Percentiles rank a stretch among this genome's conserved stretches.
phyloP scores from a whole-genome alignment of 2,888 invertebrate species.

The Drosophila differens region DNA sequence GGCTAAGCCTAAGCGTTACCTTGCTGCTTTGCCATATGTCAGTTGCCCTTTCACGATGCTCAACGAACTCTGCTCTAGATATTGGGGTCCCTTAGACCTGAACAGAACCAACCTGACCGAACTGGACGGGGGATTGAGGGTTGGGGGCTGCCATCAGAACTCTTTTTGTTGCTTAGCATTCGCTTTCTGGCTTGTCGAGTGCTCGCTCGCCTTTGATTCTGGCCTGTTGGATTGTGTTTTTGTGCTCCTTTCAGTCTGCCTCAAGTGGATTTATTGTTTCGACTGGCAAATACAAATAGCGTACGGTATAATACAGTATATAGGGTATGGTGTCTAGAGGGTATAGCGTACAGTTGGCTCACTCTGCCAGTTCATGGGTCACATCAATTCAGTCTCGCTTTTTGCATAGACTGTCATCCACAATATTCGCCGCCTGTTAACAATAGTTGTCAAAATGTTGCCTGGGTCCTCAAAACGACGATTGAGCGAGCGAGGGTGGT shows the following conservation, averaged over 20 bases:
- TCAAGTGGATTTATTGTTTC: slow-evolving; percentile 79
- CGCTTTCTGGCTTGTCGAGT: slow-evolving; percentile 43
- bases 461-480: not conserved
- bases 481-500: not conserved
- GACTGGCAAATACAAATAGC: slow-evolving; percentile 76
- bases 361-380: slow-evolving; percentile 26
- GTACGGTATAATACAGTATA: not conserved
- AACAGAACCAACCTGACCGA: slow-evolving; percentile 2
- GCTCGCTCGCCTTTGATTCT: slow-evolving; percentile 43
- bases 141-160: slow-evolving; percentile 22
- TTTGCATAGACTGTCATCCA: slow-evolving; percentile 63
- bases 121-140: not conserved
- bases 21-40: slow-evolving; percentile 36
- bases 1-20: slow-evolving; percentile 17
- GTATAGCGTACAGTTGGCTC: slow-evolving; percentile 4
- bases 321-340: not conserved
- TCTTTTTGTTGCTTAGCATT: slow-evolving; percentile 42
- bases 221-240: slow-evolving; percentile 22
- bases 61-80: slow-evolving; percentile 10
- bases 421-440: slow-evolving; percentile 70
- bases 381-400: slow-evolving; percentile 55
- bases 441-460: slow-evolving; percentile 68
- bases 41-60: slow-evolving; percentile 19
- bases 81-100: slow-evolving; percentile 6
- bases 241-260: slow-evolving; percentile 37